Percentiles rank a stretch among this genome's conserved stretches.
phyloP scores from a whole-genome alignment of 2,113 vertebrate genomes.

The Daboia siamensis region DNA sequence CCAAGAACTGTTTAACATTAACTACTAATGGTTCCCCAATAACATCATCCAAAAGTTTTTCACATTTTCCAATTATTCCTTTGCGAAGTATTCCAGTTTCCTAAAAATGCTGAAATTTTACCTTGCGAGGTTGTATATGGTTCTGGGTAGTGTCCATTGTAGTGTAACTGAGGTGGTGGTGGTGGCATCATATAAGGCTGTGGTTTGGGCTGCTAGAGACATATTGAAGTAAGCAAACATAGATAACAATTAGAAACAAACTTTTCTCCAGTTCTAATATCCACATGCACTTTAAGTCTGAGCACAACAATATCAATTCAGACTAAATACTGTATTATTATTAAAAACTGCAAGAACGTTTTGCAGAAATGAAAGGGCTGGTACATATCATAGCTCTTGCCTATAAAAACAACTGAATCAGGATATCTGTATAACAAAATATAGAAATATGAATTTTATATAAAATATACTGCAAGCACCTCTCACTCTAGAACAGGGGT shows the following conservation, averaged over 20 bases:
- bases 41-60: background rate
- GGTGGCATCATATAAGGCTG: constrained; percentile 90
- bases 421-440: background rate
- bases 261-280: background rate
- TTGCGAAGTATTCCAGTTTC: background rate
- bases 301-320: background rate
- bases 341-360: background rate
- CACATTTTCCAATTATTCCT: background rate
- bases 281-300: background rate
- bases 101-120: constrained; percentile 52
- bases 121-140: constrained; percentile 94
- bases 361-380: background rate
- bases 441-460: background rate
- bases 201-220: constrained; percentile 81
- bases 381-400: background rate
- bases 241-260: background rate
- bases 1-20: background rate
- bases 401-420: background rate
- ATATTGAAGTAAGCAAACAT: constrained; percentile 43
- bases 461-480: background rate
- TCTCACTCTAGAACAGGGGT: background rate
- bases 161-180: constrained; percentile 86
- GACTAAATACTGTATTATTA: too few species aligned
- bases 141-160: constrained; percentile 91
- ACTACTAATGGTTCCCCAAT: background rate